A percentile compares a stretch with the other conserved stretches of the same genome.
Evolutionary conservation across 2,888 invertebrate genomes (phyloP).

Genomic region (Coenonympha arcania): DNA sequence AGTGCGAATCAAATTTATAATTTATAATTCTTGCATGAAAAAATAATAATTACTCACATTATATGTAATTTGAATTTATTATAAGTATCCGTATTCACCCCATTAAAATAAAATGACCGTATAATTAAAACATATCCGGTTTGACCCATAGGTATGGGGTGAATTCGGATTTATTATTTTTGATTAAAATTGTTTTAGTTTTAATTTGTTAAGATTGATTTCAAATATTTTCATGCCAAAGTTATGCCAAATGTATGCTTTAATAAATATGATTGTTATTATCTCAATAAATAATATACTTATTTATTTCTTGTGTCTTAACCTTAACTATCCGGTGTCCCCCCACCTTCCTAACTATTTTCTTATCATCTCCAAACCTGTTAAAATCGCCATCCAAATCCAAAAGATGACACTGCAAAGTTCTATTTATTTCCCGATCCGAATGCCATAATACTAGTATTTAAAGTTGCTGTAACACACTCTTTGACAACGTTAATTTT

Average conservation of each 20-base stretch:
- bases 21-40: no score
- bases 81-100: no score
- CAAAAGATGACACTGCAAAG: no score
- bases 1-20: no score
- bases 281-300: not conserved
- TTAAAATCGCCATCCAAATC: no score
- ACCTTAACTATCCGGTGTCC: not conserved
- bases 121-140: not conserved
- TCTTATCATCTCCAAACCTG: no score
- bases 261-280: not conserved
- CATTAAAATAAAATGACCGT: no score
- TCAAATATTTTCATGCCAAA: not conserved
- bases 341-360: not conserved
- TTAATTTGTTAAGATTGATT: not conserved
- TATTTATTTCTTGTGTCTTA: not conserved
- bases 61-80: not conserved
- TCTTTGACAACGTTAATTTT: no score
- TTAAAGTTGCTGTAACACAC: no score
- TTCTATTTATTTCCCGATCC: no score
- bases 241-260: not conserved
- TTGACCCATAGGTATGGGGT: not conserved
- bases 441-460: no score
- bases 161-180: not conserved
- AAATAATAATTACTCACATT: not conserved
- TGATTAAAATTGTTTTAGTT: not conserved